phyloP scores from a whole-genome alignment of 2,113 vertebrate genomes.

The Perca fluviatilis region DNA sequence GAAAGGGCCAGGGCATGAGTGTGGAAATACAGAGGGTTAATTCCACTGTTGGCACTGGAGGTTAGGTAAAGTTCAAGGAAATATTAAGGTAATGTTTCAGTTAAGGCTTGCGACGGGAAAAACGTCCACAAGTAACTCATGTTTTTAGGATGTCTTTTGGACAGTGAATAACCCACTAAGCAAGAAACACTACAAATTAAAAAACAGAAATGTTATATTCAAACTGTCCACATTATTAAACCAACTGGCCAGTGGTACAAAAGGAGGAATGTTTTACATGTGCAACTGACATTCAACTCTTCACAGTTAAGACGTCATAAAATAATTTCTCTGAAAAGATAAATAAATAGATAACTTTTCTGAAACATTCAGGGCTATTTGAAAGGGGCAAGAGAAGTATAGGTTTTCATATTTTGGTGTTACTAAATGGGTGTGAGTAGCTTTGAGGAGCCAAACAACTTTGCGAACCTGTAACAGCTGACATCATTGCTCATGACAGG shows the following conservation, averaged over 20 bases:
- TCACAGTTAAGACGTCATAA: not conserved
- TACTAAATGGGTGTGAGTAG: constrained; percentile 35
- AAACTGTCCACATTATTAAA: not conserved
- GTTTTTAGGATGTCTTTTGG: not conserved
- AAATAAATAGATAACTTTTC: too few relatives aligned
- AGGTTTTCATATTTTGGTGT: constrained; percentile 43
- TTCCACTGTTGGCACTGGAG: constrained; percentile 88
- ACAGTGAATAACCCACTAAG: not conserved
- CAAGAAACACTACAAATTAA: not conserved
- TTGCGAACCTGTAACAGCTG: constrained; percentile 30
- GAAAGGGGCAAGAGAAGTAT: not conserved
- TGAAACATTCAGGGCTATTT: constrained; percentile 10
- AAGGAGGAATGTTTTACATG: not conserved
- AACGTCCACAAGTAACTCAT: constrained; percentile 62
- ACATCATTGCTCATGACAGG: constrained; percentile 39
- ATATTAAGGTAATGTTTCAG: constrained; percentile 81
- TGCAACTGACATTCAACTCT: not conserved
- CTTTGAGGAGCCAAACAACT: constrained; percentile 42
- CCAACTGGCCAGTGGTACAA: not conserved
- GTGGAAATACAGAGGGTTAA: constrained; percentile 88
- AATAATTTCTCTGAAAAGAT: not conserved
- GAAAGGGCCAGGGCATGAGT: constrained; percentile 83
- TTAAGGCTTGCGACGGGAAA: constrained; percentile 74
- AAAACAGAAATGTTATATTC: not conserved
- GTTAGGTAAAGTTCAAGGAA: constrained; percentile 91